Base-by-base conservation (phyloP, 2,113 vertebrate genomes). In the Dinomys branickii region DNA sequence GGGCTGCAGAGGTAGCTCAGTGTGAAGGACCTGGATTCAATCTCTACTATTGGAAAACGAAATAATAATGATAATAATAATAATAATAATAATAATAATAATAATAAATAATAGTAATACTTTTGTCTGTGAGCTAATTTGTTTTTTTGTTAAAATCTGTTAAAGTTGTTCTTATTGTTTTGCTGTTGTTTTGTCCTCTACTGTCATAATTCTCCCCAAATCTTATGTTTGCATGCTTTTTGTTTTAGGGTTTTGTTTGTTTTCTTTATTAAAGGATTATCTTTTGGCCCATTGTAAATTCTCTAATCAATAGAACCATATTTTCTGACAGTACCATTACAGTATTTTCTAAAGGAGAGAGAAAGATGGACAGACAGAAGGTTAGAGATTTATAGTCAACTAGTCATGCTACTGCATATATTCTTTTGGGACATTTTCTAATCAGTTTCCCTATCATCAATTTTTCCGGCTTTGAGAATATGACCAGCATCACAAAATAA, bases 211-310 rank as follows among this genome's bases (percentile, higher is more conserved):
- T 92, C 24, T 92, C 13, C 5, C 58, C 1, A 14, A 81, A 50
- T 71, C 26, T 82, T 75, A 94, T 56, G 90, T 84, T 85, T 85
- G 30, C 14, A 44, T 75, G 85, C 56, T 73, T 2, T 85, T 96
- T 73, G 9, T 4, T 67, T 94, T 69, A 24, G 11, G 22, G 10
- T 24, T 41, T 41, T 71, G 4, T 85, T 94, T 73, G 59, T 91
- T 88, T 96, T 65, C 5, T 5, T 63, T 92, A 75, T 90, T 85
- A 59, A 92, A 92, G 3, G 8, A 33, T 85, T 8, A 91, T 75
- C 12, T 3, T 83, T 84, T 86, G 73, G 1, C 65, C 28, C 58
- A 19, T 58, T 78, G 12, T 80, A 86, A 83, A 80, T 59, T 78
- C 88, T 4, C 47, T 83, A 93, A 73, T 59, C 84, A 56, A 69